Base-by-base conservation (phyloP, 53 echinoderm and acorn worm genomes). In the Antedon mediterranea region DNA sequence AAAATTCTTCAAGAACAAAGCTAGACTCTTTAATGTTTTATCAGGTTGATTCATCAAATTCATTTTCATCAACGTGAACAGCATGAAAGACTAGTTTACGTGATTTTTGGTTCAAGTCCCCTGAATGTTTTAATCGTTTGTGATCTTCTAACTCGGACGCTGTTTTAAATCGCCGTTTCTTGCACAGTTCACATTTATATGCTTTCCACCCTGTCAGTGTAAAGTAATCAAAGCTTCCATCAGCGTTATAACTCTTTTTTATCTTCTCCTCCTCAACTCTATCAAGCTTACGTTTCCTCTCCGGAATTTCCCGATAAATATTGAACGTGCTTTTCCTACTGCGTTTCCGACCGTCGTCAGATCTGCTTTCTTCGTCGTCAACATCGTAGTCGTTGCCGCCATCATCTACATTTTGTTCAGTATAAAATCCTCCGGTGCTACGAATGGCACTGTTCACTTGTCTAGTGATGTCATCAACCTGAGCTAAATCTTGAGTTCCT, bases 181-280 rank as follows among this genome's bases (percentile, higher is more conserved):
- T 98, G 76, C 98, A 98, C 75, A 93, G 72, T 41, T 90, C 88
- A 71, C 98, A 98, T 82, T 98, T 98, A 83, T 98, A 98, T 0
- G 98, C 98, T 75, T 98, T 98, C 98, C 98, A 98, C 43, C 98
- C 98, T 13, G 98, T 98, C 77, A 98, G 86, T 0, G 98, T 84
- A 81, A 90, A 98, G 79, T 98, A 98, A 82, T 98, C 98, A 82
- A 98, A 98, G 81, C 98, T 98, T 28, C 98, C 98, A 34, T 98
- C 98, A 76, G 98, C 82, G 83, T 98, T 98, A 87, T 98, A 98
- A 79, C 98, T 98, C 85, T 88, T 86, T 81, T 98, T 98, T 71
- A 98, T 98, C 71, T 87, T 88, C 77, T 92, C 92, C 72, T 98
- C 98, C 34, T 97, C 98, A 30, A 89, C 94, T 6, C 89, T 84